These are phyloP conservation scores for Cantharis lateralis DNA, from an alignment of 2,888 invertebrate species.

Conservation along the genomic window DNA sequence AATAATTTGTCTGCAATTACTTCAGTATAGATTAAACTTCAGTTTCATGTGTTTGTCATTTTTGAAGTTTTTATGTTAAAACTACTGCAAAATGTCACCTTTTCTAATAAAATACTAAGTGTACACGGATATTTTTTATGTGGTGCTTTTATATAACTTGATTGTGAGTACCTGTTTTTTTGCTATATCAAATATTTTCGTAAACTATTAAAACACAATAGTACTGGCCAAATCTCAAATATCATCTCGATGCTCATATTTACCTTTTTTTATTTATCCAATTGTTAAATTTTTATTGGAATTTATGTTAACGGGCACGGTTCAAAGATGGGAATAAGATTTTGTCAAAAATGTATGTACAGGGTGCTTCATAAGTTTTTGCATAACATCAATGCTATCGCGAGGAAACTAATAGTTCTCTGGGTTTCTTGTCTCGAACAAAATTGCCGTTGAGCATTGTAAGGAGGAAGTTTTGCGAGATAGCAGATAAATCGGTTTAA, in stretches of 20 bases:
- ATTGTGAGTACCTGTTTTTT: not conserved
- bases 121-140: not conserved
- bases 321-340: not conserved
- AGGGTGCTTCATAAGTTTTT: not conserved
- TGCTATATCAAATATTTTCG: not conserved
- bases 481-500: too few relatives aligned
- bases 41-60: not conserved
- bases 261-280: not conserved
- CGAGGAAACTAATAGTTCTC: too few relatives aligned
- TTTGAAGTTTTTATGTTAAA: not conserved
- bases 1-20: not conserved
- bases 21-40: not conserved
- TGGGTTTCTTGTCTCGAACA: too few relatives aligned
- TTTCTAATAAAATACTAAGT: not conserved
- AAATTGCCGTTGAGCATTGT: too few relatives aligned
- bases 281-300: not conserved
- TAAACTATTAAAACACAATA: not conserved
- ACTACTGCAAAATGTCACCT: not conserved
- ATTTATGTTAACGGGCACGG: not conserved
- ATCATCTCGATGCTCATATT: too few relatives aligned
- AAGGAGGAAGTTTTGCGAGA: too few relatives aligned
- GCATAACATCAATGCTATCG: too few relatives aligned
- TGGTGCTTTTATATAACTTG: not conserved
- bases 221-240: not conserved
- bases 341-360: not conserved